Base-by-base conservation (phyloP, 2,797 vertebrate species). In the Hoplostethus mediterraneus region DNA sequence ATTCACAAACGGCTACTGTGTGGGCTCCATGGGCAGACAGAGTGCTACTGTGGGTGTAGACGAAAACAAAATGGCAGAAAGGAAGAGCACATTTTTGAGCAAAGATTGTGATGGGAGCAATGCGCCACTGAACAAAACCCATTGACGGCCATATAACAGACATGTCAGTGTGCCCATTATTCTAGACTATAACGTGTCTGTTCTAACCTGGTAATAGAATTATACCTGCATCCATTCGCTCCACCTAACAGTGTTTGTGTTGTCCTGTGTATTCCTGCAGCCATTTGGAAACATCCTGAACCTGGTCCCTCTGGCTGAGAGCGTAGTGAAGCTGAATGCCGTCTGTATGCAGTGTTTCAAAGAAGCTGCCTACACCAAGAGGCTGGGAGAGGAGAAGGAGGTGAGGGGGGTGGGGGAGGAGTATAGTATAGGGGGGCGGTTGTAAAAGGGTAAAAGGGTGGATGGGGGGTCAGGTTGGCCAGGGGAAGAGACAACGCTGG, bases 291-390 rank as follows among this genome's bases (percentile, higher is more conserved):
- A 87, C 90, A 98, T 99, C 86, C 90, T 99, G 88, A 96, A 94
- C 87, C 94, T 99, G 54, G 93, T 99, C 28, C 98, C 98, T 0
- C 88, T 99, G 61, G 98, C 98, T 0, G 98, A 99, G 90, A 99
- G 97, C 0, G 97, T 99, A 60, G 98, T 99, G 81, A 99, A 99
- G 92, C 95, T 99, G 64, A 95, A 96, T 0, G 97, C 98, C 0
- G 98, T 99, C 80, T 99, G 98, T 87, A 99, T 98, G 97, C 94
- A 96, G 87, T 99, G 98, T 85, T 99, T 94, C 87, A 95, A 94
- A 38, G 97, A 99, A 49, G 98, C 98, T 0, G 95, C 98, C 36
- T 99, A 99, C 88, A 99, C 98, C 1, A 99, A 99, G 90, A 93
- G 98, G 84, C 92, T 99, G 60, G 98, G 98, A 73, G 66, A 88